Base-by-base conservation (phyloP, 2,797 vertebrate species). In the Sebastes alutus region DNA sequence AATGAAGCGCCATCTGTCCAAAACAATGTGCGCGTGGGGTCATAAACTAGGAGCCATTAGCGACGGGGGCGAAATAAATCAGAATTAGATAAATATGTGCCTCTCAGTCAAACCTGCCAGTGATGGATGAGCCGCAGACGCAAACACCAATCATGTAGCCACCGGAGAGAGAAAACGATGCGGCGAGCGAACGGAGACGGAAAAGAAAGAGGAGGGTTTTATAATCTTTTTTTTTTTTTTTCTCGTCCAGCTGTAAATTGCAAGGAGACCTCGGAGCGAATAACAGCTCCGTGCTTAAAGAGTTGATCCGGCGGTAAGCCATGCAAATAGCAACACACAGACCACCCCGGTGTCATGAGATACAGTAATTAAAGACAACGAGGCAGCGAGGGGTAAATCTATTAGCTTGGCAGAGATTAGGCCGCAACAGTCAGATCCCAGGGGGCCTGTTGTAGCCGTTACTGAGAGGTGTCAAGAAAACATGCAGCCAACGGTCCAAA, bases 1-100 rank as follows among this genome's bases (percentile, higher is more conserved):
- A 85, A 86, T 86, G 88, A 93, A 93, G 86, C 83, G 27, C 93
- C 95, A 94, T 97, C 95, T 96, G 94, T 96, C 95, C 96, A 95
- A 91, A 94, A 94, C 88, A 93, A 94, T 90, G 89, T 81, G 81
- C 18, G 75, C 80, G 66, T 80, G 79, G 83, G 92, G 92, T 94
- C 91, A 91, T 96, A 95, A 96, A 96, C 90, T 88, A 92, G 91
- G 56, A 90, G 87, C 89, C 86, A 93, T 95, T 96, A 93, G 90
- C 75, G 72, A 72, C 63, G 85, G 79, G 80, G 86, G 75, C 72
- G 87, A 90, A 94, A 95, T 95, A 94, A 94, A 95, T 95, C 93
- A 94, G 80, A 92, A 95, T 93, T 92, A 94, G 92, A 95, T 93
- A 93, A 94, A 95, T 94, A 91, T 93, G 88, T 83, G 90, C 89